phyloP scores from a whole-genome alignment of 2,888 invertebrate genomes.

The Thereva unica region DNA sequence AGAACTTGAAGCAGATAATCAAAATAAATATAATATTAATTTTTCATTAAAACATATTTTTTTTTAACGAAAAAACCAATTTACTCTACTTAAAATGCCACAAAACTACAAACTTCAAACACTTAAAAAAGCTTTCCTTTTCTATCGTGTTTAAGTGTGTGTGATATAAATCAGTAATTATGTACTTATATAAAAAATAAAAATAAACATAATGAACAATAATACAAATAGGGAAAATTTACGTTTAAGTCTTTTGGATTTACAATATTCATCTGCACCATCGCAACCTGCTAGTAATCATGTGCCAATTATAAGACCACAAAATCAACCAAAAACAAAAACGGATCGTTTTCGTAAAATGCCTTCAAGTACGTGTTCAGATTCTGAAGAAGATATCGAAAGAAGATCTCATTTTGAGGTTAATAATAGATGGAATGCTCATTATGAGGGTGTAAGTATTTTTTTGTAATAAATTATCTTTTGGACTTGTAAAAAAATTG shows the following conservation, averaged over 20 bases:
- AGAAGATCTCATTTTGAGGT: slow-evolving; percentile 52
- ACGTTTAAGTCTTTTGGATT: slow-evolving; percentile 55
- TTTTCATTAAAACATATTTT: no score
- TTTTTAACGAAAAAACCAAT: no score
- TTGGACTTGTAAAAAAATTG: background rate
- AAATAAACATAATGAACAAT: slow-evolving; percentile 44
- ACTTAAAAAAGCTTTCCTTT: no score
- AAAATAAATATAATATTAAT: no score
- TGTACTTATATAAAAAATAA: background rate
- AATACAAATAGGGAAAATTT: slow-evolving; percentile 56
- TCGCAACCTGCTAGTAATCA: slow-evolving; percentile 11
- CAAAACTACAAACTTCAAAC: no score
- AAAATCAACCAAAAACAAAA: slow-evolving; percentile 24
- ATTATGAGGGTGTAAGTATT: slow-evolving; percentile 56
- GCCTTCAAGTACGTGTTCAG: slow-evolving; percentile 57
- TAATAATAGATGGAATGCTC: slow-evolving; percentile 53
- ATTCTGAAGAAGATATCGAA: slow-evolving; percentile 57
- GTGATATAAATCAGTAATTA: background rate
- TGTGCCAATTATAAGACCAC: slow-evolving; percentile 28
- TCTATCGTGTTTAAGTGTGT: background rate
- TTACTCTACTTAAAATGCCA: no score
- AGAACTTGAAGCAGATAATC: no score
- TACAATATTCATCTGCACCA: slow-evolving; percentile 51
- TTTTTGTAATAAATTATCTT: background rate
- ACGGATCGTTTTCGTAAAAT: slow-evolving; percentile 56